A percentile compares a stretch with the other conserved stretches of the same genome.
phyloP scores from a whole-genome alignment of 2,113 vertebrate genomes.

The Eretmochelys imbricata region DNA sequence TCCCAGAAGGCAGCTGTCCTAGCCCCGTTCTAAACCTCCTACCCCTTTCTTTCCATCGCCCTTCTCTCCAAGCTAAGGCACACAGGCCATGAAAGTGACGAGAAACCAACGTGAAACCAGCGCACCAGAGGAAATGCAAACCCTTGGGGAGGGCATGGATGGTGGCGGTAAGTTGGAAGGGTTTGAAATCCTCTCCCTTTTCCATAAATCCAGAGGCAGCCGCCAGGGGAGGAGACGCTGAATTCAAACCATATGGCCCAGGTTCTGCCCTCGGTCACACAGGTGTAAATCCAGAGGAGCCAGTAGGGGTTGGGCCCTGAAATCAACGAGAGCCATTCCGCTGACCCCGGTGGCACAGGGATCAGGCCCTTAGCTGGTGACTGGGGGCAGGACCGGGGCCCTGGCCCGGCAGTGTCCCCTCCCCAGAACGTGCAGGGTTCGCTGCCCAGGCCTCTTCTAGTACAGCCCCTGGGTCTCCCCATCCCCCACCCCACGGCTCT shows the following conservation, averaged over 20 bases:
- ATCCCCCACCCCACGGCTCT: rapidly evolving
- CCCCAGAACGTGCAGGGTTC: background rate
- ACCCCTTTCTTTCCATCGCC: no score
- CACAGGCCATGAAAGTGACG: background rate
- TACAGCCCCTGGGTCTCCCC: rapidly evolving
- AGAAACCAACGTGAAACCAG: no score
- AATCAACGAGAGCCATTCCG: background rate
- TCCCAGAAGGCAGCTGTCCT: background rate
- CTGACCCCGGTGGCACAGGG: no score
- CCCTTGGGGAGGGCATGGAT: no score
- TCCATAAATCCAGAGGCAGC: no score
- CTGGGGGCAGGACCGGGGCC: rapidly evolving
- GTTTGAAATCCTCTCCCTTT: no score
- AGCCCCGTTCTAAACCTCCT: background rate
- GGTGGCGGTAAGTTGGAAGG: no score
- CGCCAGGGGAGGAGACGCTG: background rate
- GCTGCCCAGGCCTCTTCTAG: background rate
- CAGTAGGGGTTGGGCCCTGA: background rate
- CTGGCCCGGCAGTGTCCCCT: rapidly evolving
- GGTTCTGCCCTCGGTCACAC: background rate
- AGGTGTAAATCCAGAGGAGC: background rate
- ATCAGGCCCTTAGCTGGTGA: rapidly evolving
- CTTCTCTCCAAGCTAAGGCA: no score
- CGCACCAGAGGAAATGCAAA: no score
- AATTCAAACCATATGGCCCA: background rate